A percentile compares a stretch with the other conserved stretches of the same genome.
These are phyloP conservation scores for Nycticorax nycticorax DNA, from an alignment of 2,113 vertebrate genomes.

Conservation along the genomic window DNA sequence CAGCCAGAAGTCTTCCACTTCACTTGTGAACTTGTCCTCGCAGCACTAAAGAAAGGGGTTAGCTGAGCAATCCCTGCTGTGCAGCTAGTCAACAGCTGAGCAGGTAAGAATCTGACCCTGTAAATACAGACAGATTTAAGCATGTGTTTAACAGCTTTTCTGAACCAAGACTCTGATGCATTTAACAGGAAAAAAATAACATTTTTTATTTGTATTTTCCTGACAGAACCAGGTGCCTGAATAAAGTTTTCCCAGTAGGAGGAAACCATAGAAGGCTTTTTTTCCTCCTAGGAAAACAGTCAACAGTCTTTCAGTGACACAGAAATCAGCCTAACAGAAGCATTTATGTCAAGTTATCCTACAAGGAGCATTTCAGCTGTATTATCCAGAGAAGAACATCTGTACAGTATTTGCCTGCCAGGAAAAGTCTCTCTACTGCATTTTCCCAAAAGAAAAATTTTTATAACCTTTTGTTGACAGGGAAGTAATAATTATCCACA, in stretches of 20 bases:
- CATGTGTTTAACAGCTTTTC: neutral
- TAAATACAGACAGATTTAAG: neutral
- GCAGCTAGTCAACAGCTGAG: neutral
- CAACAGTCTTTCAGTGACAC: slow-evolving; percentile 16
- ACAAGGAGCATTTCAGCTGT: slow-evolving; percentile 41
- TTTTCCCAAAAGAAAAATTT: slow-evolving; percentile 62
- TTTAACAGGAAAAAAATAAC: neutral
- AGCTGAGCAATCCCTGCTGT: neutral
- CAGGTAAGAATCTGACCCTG: neutral
- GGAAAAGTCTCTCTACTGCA: slow-evolving; percentile 10
- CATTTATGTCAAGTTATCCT: slow-evolving; percentile 55
- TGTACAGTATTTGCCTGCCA: slow-evolving; percentile 56
- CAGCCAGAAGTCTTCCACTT: neutral
- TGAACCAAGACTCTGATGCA: neutral
- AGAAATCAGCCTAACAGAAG: slow-evolving; percentile 21
- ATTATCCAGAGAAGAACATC: slow-evolving; percentile 46
- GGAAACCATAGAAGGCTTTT: neutral
- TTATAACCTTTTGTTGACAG: slow-evolving; percentile 70
- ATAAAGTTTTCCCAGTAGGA: slow-evolving; percentile 9
- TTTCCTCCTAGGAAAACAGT: slow-evolving; percentile 3
- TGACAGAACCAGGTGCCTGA: neutral
- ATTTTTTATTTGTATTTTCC: neutral
- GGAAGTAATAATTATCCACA: slow-evolving; percentile 68
- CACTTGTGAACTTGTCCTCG: neutral
- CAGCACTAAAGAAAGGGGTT: neutral